Conservation (phyloP, 2,797 vertebrate genomes). For the Takifugu ocellatus region DNA sequence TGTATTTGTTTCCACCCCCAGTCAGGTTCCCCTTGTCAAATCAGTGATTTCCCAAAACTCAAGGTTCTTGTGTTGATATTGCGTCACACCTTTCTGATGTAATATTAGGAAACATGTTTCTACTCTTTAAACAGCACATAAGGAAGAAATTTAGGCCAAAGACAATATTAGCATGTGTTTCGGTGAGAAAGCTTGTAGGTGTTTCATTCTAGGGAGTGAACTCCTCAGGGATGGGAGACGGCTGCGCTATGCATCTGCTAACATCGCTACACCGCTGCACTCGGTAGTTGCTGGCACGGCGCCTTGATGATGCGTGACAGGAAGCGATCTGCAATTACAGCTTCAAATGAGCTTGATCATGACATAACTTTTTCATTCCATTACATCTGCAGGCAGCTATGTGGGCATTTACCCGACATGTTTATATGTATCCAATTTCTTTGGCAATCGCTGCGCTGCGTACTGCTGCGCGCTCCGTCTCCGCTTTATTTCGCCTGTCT, state of each 20-base stretch:
- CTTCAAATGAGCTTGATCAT: conserved; percentile 18
- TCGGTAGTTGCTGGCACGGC: conserved; percentile 5
- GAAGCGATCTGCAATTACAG: conserved; percentile 4
- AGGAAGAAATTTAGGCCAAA: conserved; percentile 16
- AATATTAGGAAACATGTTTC: conserved; percentile 11
- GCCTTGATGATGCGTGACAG: conserved; percentile 12
- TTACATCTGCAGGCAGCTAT: neutral
- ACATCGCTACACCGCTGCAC: conserved; percentile 12
- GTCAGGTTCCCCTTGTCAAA: conserved; percentile 9
- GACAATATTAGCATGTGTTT: conserved; percentile 20
- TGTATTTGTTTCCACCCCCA: neutral
- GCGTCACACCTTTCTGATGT: neutral
- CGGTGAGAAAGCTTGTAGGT: conserved; percentile 31
- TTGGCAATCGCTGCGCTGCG: conserved; percentile 6
- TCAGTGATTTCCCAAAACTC: conserved; percentile 3
- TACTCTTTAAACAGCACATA: conserved; percentile 14
- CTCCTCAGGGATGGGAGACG: conserved; percentile 27
- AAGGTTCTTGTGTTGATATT: neutral
- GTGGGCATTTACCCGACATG: neutral
- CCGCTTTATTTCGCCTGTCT: conserved; percentile 21
- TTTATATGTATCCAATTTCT: neutral
- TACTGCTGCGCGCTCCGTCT: conserved; percentile 4
- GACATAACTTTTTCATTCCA: neutral
- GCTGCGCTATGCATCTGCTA: conserved; percentile 25
- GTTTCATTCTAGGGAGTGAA: conserved; percentile 28